A percentile compares a stretch with the other conserved stretches of the same genome.
phyloP scores from a whole-genome alignment of 2,797 vertebrate genomes.

The Micropoecilia bifurca region DNA sequence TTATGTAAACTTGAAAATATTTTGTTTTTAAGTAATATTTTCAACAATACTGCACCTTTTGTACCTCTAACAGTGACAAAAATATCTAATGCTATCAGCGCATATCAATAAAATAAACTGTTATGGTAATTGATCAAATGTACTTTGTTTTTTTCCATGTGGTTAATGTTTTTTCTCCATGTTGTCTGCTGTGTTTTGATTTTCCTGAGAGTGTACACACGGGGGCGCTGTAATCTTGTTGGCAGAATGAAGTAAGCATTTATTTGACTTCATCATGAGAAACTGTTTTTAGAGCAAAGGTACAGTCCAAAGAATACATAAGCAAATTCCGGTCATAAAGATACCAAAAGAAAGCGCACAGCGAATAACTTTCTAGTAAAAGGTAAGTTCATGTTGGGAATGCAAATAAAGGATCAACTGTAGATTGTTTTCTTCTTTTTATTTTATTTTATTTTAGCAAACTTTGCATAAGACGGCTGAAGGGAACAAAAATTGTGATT shows the following conservation, averaged over 20 bases:
- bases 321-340: not conserved
- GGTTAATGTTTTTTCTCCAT: not conserved
- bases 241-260: not conserved
- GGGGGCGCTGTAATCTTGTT: constrained; percentile 29
- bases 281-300: not conserved
- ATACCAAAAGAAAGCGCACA: too few species aligned
- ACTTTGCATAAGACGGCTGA: not conserved
- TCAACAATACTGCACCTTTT: not conserved
- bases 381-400: not conserved
- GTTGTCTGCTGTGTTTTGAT: not conserved
- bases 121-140: not conserved
- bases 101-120: not conserved
- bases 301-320: not conserved
- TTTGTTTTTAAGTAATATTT: not conserved
- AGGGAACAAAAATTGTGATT: not conserved
- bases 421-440: not conserved
- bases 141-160: not conserved
- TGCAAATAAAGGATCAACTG: not conserved
- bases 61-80: not conserved
- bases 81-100: not conserved
- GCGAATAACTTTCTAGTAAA: not conserved
- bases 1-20: not conserved
- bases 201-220: not conserved
- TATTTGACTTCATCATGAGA: not conserved
- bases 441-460: not conserved